Percentiles rank a stretch among this genome's conserved stretches.
phyloP scores from a whole-genome alignment of 1,140 invertebrate species.

The Drosophila micromelanica region DNA sequence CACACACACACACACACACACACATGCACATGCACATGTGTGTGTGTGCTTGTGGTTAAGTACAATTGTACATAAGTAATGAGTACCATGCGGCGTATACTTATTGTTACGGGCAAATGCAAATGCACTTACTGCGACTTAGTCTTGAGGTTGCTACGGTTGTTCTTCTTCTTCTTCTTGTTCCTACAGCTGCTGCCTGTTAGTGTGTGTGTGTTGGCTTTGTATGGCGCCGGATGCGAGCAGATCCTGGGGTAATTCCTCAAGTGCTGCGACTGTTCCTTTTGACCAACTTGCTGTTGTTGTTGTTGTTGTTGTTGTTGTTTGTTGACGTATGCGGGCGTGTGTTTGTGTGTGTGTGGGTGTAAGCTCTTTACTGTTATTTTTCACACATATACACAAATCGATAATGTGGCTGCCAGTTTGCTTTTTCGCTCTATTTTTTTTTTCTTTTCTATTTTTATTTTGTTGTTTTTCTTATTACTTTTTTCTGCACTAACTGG shows the following conservation, averaged over 20 bases:
- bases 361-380: conserved; percentile 57
- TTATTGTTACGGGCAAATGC: conserved; percentile 50
- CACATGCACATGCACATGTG: too few species aligned
- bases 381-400: conserved; percentile 76
- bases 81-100: conserved; percentile 49
- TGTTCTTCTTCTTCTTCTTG: conserved; percentile 12
- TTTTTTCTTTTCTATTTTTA: conserved; percentile 10
- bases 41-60: too few species aligned
- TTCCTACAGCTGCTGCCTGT: conserved; percentile 8
- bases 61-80: not conserved
- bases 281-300: conserved; percentile 25
- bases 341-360: conserved; percentile 28
- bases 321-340: conserved; percentile 48
- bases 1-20: too few species aligned
- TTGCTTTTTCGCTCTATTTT: conserved; percentile 37
- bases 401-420: conserved; percentile 64
- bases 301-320: not conserved
- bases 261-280: conserved; percentile 35
- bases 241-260: conserved; percentile 47
- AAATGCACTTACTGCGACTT: conserved; percentile 66
- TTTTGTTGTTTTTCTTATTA: not conserved
- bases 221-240: conserved; percentile 12
- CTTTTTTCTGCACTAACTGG: conserved; percentile 15
- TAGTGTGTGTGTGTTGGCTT: conserved; percentile 19
- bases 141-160: conserved; percentile 66